Evolutionary conservation across 2,797 vertebrate species (phyloP).

Genomic region (Hyperoplus immaculatus): DNA sequence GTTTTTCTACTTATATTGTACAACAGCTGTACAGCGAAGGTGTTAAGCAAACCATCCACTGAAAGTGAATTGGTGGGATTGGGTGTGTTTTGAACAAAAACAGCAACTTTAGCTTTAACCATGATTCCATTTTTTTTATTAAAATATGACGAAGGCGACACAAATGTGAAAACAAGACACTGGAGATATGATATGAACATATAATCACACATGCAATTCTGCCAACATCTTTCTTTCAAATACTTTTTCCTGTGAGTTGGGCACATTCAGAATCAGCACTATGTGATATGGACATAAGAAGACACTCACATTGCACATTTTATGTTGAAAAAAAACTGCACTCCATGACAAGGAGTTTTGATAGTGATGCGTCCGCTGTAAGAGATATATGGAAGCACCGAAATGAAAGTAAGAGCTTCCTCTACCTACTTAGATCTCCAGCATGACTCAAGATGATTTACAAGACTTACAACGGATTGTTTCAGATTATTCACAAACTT

Average conservation of each 20-base stretch:
- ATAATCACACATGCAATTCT: constrained; percentile 43
- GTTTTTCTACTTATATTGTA: neutral
- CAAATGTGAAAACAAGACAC: constrained; percentile 36
- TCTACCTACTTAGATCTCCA: constrained; percentile 26
- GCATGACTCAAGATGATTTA: constrained; percentile 21
- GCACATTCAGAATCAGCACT: constrained; percentile 31
- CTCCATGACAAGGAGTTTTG: constrained; percentile 3
- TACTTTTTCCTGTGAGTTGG: constrained; percentile 2
- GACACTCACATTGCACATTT: constrained; percentile 22
- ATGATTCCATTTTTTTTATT: constrained; percentile 48
- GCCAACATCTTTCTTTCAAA: constrained; percentile 1
- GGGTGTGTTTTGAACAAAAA: neutral
- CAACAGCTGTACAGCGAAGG: neutral
- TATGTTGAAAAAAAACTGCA: constrained; percentile 2
- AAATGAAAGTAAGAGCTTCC: constrained; percentile 4
- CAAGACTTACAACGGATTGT: constrained; percentile 11
- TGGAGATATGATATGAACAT: constrained; percentile 28
- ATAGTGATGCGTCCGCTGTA: constrained; percentile 1
- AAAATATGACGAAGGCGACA: constrained; percentile 22
- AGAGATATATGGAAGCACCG: neutral
- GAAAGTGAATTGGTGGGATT: neutral
- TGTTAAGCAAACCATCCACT: neutral
- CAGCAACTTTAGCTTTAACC: neutral
- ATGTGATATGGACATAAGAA: constrained; percentile 20
- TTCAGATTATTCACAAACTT: constrained; percentile 26